A percentile compares a stretch with the other conserved stretches of the same genome.
Evolutionary conservation across 2,888 invertebrate species (phyloP).

Genomic region (Dendrolimus houi): DNA sequence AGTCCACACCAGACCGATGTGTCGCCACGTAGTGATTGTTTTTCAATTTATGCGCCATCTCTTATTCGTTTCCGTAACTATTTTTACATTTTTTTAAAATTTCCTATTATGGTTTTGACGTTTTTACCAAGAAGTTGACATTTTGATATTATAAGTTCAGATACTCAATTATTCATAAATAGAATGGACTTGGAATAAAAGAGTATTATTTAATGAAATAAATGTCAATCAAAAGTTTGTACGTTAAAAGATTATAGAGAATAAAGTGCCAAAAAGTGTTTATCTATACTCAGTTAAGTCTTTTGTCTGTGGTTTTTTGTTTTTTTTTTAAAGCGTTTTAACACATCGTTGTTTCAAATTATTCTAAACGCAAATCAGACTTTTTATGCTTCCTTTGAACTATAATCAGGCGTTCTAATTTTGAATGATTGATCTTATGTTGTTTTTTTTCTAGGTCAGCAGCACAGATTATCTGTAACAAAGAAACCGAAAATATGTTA

Average conservation of each 20-base stretch:
- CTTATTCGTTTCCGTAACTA: constrained; percentile 18
- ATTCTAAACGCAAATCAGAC: not conserved
- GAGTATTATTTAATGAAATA: too few relatives aligned
- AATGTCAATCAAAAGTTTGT: too few relatives aligned
- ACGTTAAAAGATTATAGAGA: too few relatives aligned
- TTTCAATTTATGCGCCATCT: constrained; percentile 81
- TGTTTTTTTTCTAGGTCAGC: constrained; percentile 22
- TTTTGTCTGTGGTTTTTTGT: not conserved
- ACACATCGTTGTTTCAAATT: not conserved
- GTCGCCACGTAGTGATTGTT: constrained; percentile 86
- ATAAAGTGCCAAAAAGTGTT: too few relatives aligned
- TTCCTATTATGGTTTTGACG: too few relatives aligned
- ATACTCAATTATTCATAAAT: too few relatives aligned
- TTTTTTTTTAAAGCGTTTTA: not conserved
- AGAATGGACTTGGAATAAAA: too few relatives aligned
- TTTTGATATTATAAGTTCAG: too few relatives aligned
- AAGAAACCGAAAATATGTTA: constrained; percentile 25
- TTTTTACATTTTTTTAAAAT: constrained; percentile 4
- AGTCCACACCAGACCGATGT: constrained; percentile 67
- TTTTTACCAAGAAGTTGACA: too few relatives aligned
- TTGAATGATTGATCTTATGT: constrained; percentile 21
- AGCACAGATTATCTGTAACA: constrained; percentile 25
- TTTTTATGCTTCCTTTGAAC: not conserved
- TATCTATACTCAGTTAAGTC: not conserved
- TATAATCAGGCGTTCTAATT: constrained; percentile 25